Conservation (phyloP, 1,140 invertebrate species). For the Varroa destructor region DNA sequence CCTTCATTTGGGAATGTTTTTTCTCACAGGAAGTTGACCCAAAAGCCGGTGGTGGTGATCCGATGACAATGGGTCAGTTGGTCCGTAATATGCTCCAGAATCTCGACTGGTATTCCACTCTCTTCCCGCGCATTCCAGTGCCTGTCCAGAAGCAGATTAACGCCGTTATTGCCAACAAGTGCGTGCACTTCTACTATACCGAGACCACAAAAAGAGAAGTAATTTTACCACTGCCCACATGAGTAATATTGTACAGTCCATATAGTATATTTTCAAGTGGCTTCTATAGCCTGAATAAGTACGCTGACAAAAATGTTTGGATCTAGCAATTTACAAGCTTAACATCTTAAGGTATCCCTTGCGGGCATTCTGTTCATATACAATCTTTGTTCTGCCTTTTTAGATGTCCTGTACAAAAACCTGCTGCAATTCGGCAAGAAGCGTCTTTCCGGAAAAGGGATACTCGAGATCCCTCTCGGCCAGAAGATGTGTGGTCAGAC, state of each 20-base stretch:
- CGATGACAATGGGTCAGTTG: constrained; percentile 86
- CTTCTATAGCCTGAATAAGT: too few species aligned
- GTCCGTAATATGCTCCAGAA: constrained; percentile 84
- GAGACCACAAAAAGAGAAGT: not conserved
- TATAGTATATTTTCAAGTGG: too few species aligned
- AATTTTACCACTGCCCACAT: not conserved
- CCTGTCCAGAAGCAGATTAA: constrained; percentile 70
- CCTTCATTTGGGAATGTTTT: constrained; percentile 17
- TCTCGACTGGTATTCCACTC: constrained; percentile 91
- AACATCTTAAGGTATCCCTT: too few species aligned
- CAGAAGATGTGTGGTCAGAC: too few species aligned
- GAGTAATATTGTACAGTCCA: not conserved
- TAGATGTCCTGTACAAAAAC: not conserved
- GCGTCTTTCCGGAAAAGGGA: not conserved
- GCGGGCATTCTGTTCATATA: too few species aligned
- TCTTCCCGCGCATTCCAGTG: constrained; percentile 98
- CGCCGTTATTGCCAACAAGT: constrained; percentile 23
- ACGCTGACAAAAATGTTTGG: too few species aligned
- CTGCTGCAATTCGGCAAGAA: not conserved
- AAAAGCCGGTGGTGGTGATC: constrained; percentile 86
- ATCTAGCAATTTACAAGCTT: too few species aligned
- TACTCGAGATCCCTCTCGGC: not conserved
- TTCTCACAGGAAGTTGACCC: constrained; percentile 70
- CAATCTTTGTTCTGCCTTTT: not conserved
- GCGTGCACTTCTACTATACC: not conserved